These are phyloP conservation scores for Mesembrinibis cayennensis DNA, from an alignment of 2,113 vertebrate species.

Conservation along the genomic window DNA sequence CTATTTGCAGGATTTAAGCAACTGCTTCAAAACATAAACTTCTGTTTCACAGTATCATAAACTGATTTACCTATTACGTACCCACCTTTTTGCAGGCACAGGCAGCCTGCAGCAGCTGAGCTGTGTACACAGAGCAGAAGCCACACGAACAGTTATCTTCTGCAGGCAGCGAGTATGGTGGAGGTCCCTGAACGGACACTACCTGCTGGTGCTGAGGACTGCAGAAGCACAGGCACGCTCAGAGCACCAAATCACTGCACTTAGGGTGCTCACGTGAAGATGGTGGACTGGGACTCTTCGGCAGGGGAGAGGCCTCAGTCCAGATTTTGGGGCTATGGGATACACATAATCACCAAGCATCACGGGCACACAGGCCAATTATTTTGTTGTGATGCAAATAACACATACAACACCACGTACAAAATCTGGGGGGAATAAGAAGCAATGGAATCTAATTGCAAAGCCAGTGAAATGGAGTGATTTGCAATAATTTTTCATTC, in stretches of 20 bases:
- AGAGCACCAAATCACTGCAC: neutral
- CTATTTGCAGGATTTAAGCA: neutral
- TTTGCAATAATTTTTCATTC: neutral
- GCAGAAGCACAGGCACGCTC: neutral
- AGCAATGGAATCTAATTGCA: neutral
- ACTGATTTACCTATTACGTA: neutral
- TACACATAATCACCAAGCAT: neutral
- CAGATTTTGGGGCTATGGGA: fast-evolving
- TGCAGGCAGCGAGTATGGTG: neutral
- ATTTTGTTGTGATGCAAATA: neutral
- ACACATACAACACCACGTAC: fast-evolving
- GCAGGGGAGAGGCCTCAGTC: neutral
- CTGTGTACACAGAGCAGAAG: neutral
- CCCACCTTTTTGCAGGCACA: neutral
- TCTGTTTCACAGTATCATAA: neutral
- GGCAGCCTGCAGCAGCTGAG: neutral
- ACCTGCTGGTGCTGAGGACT: neutral
- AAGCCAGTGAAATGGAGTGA: neutral
- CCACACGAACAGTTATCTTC: neutral
- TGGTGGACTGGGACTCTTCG: neutral
- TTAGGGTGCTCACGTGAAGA: fast-evolving
- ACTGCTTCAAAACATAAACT: neutral
- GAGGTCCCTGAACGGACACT: neutral
- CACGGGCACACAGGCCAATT: neutral
- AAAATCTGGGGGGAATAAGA: neutral